Base-by-base conservation (phyloP, 2,888 invertebrate genomes). In the Hemicrepidius hirtus region DNA sequence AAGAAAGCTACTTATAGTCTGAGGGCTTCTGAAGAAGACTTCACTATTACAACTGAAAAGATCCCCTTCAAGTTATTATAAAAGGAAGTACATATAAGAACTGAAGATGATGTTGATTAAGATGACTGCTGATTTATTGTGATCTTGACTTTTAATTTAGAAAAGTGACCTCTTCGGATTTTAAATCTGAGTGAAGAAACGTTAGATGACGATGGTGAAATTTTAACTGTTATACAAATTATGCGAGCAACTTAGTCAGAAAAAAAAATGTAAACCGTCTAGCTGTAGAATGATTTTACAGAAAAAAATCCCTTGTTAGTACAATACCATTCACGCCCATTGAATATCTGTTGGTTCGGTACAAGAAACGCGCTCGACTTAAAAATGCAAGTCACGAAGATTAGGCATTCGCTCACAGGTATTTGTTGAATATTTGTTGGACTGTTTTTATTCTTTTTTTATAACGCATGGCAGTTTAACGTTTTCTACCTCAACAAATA, bases 381-480 rank as follows among this genome's bases (percentile, higher is more conserved):
- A 65, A 65, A n/a, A 65, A 69, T 69, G 73, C 73, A 73, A 73
- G 73, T 73, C 73, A 73, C 65, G 68, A 64, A 73, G 73, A 73
- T 73, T 68, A 64, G 65, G 65, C 55, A 73, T 64, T 73, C 64
- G 64, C 68, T 64, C 60, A 68, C 64, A 65, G 50, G 65, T 68
- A 73, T 68, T 73, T 73, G 60, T 65, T 71, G 62, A 67, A 68
- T 59, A 68, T 65, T 72, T 72, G 70, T 70, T 44, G 63, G 65
- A 63, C 49, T 60, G 37, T 60, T 66, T 65, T 60, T 68, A 28
- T 59, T 57, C 64, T 57, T 73, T 68, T 24, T 72, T 73, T 65
- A 49, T 68, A 71, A 69, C 60, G 50, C 60, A 21, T 69, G 46
- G 12, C 60, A 63, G 46, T 64, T 65, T 68, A 72, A 72, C 72